Percentiles rank a stretch among this genome's conserved stretches.
Conservation (phyloP, 2,113 vertebrate genomes). For the Ammodytes dubius region DNA sequence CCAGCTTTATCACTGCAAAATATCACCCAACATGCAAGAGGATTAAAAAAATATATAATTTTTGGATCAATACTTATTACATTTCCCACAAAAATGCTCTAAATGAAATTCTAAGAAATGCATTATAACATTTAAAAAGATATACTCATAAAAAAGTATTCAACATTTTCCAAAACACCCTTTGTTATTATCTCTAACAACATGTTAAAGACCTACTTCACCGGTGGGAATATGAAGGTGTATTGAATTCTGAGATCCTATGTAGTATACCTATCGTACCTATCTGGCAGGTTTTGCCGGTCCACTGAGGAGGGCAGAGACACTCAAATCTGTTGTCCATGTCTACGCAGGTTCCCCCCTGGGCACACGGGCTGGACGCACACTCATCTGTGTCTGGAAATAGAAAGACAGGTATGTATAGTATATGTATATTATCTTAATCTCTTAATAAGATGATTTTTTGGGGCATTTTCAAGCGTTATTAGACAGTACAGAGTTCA, state of each 20-base stretch:
- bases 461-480: too few relatives aligned
- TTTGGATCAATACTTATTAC: background rate
- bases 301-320: slow-evolving; percentile 93
- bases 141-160: background rate
- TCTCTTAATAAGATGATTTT: background rate
- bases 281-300: slow-evolving; percentile 94
- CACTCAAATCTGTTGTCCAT: slow-evolving; percentile 92
- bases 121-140: background rate
- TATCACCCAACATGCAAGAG: slow-evolving; percentile 36
- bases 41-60: background rate
- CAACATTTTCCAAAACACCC: background rate
- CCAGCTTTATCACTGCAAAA: background rate
- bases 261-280: slow-evolving; percentile 83
- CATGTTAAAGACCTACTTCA: background rate
- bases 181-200: background rate
- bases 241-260: too few relatives aligned
- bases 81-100: background rate
- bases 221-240: too few relatives aligned
- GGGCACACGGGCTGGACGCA: slow-evolving; percentile 90
- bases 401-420: background rate
- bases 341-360: slow-evolving; percentile 93
- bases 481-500: too few relatives aligned
- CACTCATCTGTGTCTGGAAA: slow-evolving; percentile 94
- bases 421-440: background rate
- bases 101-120: background rate